Evolutionary conservation across 92 coral and sea anemone species (phyloP).

Genomic region (Pocillopora meandrina): DNA sequence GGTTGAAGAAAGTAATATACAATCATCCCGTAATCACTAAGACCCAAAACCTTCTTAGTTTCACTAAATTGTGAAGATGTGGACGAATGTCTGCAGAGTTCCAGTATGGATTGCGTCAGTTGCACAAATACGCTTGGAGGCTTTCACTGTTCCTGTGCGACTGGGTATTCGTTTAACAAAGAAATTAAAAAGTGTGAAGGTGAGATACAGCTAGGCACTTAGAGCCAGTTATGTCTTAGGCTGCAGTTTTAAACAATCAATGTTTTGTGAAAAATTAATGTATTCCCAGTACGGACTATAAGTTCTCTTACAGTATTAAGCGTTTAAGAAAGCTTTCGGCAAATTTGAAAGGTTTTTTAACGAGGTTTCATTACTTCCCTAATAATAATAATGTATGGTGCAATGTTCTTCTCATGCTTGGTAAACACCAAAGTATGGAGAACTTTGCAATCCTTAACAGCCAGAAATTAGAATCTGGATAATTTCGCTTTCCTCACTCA

Average conservation of each 20-base stretch:
- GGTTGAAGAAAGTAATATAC: too few relatives aligned
- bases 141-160: slow-evolving; percentile 54
- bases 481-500: too few relatives aligned
- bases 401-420: too few relatives aligned
- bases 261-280: neutral
- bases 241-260: neutral
- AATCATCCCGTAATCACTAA: neutral
- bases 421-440: too few relatives aligned
- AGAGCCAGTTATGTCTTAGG: neutral
- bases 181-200: slow-evolving; percentile 20
- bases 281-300: neutral
- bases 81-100: slow-evolving; percentile 50
- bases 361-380: too few relatives aligned
- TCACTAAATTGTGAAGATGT: slow-evolving; percentile 31
- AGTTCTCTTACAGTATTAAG: too few relatives aligned
- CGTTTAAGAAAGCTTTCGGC: too few relatives aligned
- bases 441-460: too few relatives aligned
- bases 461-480: too few relatives aligned
- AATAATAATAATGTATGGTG: too few relatives aligned
- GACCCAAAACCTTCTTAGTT: neutral
- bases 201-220: slow-evolving; percentile 23
- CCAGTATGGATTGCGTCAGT: slow-evolving; percentile 9
- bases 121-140: slow-evolving; percentile 56
- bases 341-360: too few relatives aligned
- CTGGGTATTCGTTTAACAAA: slow-evolving; percentile 43